phyloP scores from a whole-genome alignment of 2,113 vertebrate genomes.

The human region DNA sequence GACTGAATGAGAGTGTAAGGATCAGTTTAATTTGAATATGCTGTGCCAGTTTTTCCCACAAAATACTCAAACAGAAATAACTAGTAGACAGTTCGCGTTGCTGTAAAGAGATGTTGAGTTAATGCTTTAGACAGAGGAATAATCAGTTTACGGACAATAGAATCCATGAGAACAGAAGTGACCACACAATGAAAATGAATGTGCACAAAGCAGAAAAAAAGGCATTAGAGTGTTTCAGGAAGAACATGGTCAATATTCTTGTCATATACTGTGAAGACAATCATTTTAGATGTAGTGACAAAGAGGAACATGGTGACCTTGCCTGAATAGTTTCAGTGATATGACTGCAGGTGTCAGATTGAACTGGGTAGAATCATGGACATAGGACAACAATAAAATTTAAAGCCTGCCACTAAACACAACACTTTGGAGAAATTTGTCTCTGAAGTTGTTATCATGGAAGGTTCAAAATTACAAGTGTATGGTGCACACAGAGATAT shows the following conservation, averaged over 20 bases:
- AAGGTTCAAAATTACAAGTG: background rate
- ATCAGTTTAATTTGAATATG: background rate
- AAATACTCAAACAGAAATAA: background rate
- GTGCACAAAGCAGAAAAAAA: background rate
- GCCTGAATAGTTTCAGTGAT: background rate
- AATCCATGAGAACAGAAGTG: background rate
- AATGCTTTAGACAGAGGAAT: background rate
- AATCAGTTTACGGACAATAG: background rate
- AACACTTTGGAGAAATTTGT: background rate
- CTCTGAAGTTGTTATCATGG: background rate
- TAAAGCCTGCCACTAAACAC: background rate
- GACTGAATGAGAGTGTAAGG: background rate
- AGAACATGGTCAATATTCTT: background rate
- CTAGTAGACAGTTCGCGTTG: background rate
- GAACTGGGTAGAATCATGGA: background rate
- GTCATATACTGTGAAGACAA: rapidly evolving
- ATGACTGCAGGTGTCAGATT: background rate
- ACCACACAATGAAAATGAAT: background rate
- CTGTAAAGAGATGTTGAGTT: background rate
- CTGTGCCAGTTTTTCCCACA: background rate
- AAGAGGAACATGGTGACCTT: background rate
- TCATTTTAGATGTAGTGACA: background rate
- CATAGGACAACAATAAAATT: rapidly evolving
- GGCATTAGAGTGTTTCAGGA: background rate
- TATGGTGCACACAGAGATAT: background rate